Conservation (phyloP, 2,888 invertebrate species). For the Harpagoxenus sublaevis region DNA sequence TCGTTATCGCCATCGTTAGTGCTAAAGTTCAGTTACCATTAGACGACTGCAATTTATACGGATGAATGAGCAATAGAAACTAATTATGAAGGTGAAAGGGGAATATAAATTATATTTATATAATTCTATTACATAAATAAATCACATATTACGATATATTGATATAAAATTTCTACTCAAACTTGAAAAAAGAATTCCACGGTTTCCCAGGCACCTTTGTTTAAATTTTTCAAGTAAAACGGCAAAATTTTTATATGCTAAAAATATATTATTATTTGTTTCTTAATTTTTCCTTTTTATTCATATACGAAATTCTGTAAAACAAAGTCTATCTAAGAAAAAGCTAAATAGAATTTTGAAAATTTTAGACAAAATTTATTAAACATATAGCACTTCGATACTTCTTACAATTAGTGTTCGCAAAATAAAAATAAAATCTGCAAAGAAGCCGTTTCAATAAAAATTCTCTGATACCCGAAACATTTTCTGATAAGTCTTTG, state of each 20-base stretch:
- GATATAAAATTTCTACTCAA: not conserved
- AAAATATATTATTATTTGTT: not conserved
- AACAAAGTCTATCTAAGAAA: not conserved
- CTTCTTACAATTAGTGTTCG: not conserved
- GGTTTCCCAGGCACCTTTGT: not conserved
- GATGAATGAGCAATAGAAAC: not conserved
- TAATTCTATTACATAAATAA: not conserved
- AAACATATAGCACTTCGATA: too few species aligned
- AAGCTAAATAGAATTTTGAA: not conserved
- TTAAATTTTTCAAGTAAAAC: not conserved
- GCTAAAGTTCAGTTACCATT: slow-evolving; percentile 43
- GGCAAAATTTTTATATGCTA: not conserved
- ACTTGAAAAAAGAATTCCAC: not conserved
- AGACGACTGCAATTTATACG: not conserved
- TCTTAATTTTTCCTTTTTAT: not conserved
- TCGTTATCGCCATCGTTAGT: slow-evolving; percentile 19
- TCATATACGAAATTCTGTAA: not conserved
- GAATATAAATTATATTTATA: not conserved
- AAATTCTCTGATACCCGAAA: not conserved
- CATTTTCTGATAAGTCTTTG: not conserved
- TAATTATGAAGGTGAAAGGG: not conserved
- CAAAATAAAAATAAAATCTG: not conserved
- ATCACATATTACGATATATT: not conserved
- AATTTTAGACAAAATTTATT: not conserved
- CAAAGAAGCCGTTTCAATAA: not conserved